Conservation (phyloP, 2,113 vertebrate genomes). For the Zootoca vivipara region DNA sequence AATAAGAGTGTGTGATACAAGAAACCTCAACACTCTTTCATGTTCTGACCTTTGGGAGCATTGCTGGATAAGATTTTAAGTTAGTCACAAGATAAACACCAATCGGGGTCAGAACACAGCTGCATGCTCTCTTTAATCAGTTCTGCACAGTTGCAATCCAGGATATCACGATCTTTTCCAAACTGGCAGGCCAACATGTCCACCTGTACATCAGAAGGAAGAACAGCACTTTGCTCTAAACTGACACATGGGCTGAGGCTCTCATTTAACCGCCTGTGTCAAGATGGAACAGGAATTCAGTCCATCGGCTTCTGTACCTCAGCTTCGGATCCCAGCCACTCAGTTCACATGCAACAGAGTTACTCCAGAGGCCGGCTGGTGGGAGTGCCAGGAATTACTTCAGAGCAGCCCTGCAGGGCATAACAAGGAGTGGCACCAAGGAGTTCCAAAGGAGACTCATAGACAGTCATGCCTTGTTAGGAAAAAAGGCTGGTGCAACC, state of each 20-base stretch:
- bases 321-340: neutral
- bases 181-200: neutral
- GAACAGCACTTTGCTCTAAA: neutral
- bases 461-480: neutral
- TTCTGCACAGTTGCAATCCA: neutral
- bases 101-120: slow-evolving; percentile 3
- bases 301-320: neutral
- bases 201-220: slow-evolving; percentile 9
- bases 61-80: slow-evolving; percentile 28
- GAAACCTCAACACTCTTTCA: slow-evolving; percentile 35
- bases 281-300: neutral
- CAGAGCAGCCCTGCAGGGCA: neutral
- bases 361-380: neutral
- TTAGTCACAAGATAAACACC: slow-evolving; percentile 46
- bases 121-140: neutral
- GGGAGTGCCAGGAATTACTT: slow-evolving; percentile 11
- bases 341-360: neutral
- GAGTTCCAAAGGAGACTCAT: neutral
- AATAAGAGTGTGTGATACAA: neutral
- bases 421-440: neutral
- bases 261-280: neutral
- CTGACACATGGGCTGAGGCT: neutral
- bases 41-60: slow-evolving; percentile 46
- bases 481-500: neutral
- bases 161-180: rapidly evolving